Percentiles rank a stretch among this genome's conserved stretches.
These are phyloP conservation scores for Polyommatus iphigenia DNA, from an alignment of 2,888 invertebrate species.

Conservation along the genomic window DNA sequence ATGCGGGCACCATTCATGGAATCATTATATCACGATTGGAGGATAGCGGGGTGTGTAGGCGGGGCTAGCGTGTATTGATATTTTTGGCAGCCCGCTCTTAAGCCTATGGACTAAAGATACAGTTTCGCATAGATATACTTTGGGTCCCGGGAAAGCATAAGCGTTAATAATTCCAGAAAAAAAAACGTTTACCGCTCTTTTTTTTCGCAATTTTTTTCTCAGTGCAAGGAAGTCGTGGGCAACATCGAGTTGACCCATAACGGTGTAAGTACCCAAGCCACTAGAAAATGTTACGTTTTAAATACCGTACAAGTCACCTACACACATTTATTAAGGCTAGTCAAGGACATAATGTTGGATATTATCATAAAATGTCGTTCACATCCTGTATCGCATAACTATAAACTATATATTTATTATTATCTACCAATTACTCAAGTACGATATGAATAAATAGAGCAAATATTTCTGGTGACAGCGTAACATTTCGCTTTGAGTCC, in stretches of 20 bases:
- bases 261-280: not conserved
- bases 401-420: not conserved
- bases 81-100: too few relatives aligned
- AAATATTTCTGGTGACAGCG: not conserved
- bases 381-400: constrained; percentile 24
- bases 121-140: not conserved
- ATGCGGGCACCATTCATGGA: too few relatives aligned
- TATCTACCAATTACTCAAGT: not conserved
- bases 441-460: not conserved
- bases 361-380: constrained; percentile 30
- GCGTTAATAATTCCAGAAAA: not conserved
- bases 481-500: not conserved
- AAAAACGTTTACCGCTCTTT: not conserved
- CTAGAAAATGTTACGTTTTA: constrained; percentile 18
- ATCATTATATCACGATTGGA: too few relatives aligned
- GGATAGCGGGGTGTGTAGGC: too few relatives aligned
- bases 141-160: not conserved
- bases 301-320: constrained; percentile 25
- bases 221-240: not conserved
- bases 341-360: constrained; percentile 17
- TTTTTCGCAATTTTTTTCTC: not conserved
- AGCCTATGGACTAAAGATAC: not conserved
- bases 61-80: too few relatives aligned
- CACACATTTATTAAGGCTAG: constrained; percentile 18
- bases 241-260: not conserved